Conservation (phyloP, 1,140 invertebrate genomes). For the Scaptomyza pallida region DNA sequence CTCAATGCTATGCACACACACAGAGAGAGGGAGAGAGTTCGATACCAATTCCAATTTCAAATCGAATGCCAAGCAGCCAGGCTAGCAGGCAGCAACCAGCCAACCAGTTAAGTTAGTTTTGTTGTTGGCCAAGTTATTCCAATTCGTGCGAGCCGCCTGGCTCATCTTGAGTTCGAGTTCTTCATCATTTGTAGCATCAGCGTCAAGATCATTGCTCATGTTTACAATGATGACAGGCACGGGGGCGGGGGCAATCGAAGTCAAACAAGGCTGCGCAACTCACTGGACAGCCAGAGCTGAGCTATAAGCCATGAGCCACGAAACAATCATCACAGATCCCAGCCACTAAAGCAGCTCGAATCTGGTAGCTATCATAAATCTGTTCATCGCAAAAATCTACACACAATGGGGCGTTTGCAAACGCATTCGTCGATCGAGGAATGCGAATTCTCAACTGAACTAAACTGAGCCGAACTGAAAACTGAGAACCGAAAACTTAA, state of each 20-base stretch:
- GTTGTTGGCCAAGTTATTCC: slow-evolving; percentile 24
- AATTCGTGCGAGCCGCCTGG: slow-evolving; percentile 36
- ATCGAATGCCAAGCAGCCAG: slow-evolving; percentile 16
- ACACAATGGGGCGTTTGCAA: slow-evolving; percentile 83
- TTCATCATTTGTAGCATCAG: slow-evolving; percentile 84
- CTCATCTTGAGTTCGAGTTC: slow-evolving; percentile 76
- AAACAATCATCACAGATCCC: slow-evolving; percentile 22
- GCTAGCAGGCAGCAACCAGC: too few species aligned
- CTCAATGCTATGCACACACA: slow-evolving; percentile 65
- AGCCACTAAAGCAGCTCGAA: slow-evolving; percentile 11
- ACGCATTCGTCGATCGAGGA: slow-evolving; percentile 77
- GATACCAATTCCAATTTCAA: slow-evolving; percentile 27
- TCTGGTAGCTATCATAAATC: slow-evolving; percentile 81
- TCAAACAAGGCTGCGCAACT: too few species aligned
- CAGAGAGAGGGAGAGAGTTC: too few species aligned
- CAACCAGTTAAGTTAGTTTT: slow-evolving; percentile 36
- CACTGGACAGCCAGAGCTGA: too few species aligned
- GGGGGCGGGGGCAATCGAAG: slow-evolving; percentile 36
- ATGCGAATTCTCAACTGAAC: slow-evolving; percentile 48
- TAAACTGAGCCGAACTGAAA: background rate
- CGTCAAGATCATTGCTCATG: slow-evolving; percentile 84
- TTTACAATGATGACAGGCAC: slow-evolving; percentile 83
- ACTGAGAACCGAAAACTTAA: slow-evolving; percentile 12
- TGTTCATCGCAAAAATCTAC: slow-evolving; percentile 81
- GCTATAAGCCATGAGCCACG: background rate